Evolutionary conservation across 1,140 invertebrate species (phyloP).

Genomic region (Branchinecta lynchi): DNA sequence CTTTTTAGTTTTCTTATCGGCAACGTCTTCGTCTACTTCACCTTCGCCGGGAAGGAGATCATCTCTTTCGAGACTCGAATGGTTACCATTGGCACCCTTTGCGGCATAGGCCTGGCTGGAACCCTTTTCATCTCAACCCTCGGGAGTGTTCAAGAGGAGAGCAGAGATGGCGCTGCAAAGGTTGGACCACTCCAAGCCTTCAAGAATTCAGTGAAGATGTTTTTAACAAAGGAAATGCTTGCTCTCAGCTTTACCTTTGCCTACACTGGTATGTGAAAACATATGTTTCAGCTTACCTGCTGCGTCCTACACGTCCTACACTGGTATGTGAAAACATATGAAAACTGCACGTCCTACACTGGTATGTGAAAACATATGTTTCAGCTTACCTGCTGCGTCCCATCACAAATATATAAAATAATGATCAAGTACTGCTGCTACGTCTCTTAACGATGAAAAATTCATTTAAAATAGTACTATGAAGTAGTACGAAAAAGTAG

Average conservation of each 20-base stretch:
- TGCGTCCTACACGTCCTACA: not conserved
- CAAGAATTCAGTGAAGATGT: slow-evolving; percentile 52
- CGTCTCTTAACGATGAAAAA: no score
- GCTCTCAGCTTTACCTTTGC: slow-evolving; percentile 68
- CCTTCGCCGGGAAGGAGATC: slow-evolving; percentile 59
- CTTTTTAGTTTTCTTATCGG: slow-evolving; percentile 71
- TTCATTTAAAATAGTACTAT: no score
- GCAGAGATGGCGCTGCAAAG: slow-evolving; percentile 32
- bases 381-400: no score
- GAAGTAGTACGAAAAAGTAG: no score
- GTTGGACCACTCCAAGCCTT: slow-evolving; percentile 47
- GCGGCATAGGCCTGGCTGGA: slow-evolving; percentile 46
- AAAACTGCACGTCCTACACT: no score
- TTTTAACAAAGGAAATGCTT: slow-evolving; percentile 66
- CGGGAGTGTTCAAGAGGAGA: slow-evolving; percentile 26
- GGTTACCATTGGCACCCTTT: slow-evolving; percentile 56
- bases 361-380: no score
- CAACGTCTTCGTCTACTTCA: slow-evolving; percentile 82
- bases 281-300: not conserved
- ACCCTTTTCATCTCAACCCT: slow-evolving; percentile 48
- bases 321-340: no score
- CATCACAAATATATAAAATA: no score
- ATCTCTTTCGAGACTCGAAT: slow-evolving; percentile 46
- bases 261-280: slow-evolving; percentile 52
- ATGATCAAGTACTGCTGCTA: no score